Conservation (phyloP, 2,797 vertebrate species). For the Onychomys leucogaster region DNA sequence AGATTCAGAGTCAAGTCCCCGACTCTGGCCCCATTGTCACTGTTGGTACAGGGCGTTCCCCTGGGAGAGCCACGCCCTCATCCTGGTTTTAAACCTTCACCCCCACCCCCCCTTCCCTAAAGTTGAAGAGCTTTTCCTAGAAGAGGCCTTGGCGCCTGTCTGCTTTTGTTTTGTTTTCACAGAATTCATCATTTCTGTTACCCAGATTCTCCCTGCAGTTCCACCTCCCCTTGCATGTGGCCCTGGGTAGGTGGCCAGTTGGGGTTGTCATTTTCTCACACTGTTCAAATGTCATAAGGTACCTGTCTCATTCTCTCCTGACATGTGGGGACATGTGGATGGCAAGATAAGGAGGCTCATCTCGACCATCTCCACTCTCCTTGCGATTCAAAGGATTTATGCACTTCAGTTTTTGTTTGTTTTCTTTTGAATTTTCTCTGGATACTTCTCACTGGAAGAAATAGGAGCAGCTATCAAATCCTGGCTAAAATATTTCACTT, state of each 20-base stretch:
- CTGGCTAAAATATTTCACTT: not conserved
- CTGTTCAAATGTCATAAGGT: not conserved
- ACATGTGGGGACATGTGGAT: too few relatives aligned
- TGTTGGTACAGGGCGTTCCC: not conserved
- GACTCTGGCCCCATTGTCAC: not conserved
- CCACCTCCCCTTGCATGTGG: too few relatives aligned
- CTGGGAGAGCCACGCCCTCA: not conserved
- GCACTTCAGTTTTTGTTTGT: not conserved
- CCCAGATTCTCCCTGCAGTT: not conserved
- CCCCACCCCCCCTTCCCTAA: not conserved
- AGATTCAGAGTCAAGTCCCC: not conserved
- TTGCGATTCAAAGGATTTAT: not conserved
- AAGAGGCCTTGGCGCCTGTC: not conserved
- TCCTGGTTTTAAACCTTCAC: not conserved
- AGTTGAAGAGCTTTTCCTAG: too few relatives aligned
- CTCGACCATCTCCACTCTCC: not conserved
- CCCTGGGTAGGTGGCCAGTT: not conserved
- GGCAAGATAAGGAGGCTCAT: not conserved
- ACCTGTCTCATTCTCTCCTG: not conserved
- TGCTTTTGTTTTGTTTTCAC: not conserved
- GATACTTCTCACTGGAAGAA: not conserved
- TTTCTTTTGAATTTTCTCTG: constrained; percentile 8
- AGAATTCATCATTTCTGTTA: not conserved
- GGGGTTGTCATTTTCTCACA: not conserved
- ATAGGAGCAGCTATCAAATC: not conserved